Evolutionary conservation across 2,888 invertebrate species (phyloP), one percentile per base, ranked within the genome.

Genomic region (Desoria tigrina): DNA sequence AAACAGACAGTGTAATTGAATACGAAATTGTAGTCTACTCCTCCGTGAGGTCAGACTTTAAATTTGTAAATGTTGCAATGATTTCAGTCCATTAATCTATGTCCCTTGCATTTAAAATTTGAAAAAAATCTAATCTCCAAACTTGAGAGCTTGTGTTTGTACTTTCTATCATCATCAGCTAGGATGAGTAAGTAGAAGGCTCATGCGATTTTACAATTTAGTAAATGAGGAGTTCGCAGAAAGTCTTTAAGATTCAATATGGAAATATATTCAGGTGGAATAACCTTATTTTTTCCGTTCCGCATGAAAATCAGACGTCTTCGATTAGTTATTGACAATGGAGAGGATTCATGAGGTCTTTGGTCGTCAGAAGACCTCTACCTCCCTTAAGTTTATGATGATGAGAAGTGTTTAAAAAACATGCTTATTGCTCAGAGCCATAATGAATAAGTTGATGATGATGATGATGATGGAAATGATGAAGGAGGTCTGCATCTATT

Each of bases 251-350:
- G 32, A 7, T 24, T 51, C 23, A 51, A 26, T 26, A 51, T 51
- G 51, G 51, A 24, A 51, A 51, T 51, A 51, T 51, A 51, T 51
- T 51, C 51, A 51, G 26, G 51, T 24, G 51, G 51, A 51, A 51
- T 16, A 51, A 51, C 51, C 51, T 51, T 51, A 51, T 51, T 51
- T 51, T 26, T 51, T n/a, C n/a, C 45, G 4, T 45, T 45, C n/a
- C 45, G 51, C 51, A 24, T 24, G 51, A 51, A 16, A 45, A 16
- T 45, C 9, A 45, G n/a, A 16, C 4, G 21, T 6, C 45, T n/a
- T 21, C 45, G 45, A 45, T 45, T 45, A 45, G 45, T 45, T 45
- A 45, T 45, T 45, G 45, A 45, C 45, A 45, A 21, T 21, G 21
- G 45, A 16, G 45, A 18, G 45, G 11, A 32, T 32, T 32, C 32